Percentiles rank a stretch among this genome's conserved stretches.
Evolutionary conservation across 2,888 invertebrate genomes (phyloP).

Genomic region (Brachypalpus laphriformis): DNA sequence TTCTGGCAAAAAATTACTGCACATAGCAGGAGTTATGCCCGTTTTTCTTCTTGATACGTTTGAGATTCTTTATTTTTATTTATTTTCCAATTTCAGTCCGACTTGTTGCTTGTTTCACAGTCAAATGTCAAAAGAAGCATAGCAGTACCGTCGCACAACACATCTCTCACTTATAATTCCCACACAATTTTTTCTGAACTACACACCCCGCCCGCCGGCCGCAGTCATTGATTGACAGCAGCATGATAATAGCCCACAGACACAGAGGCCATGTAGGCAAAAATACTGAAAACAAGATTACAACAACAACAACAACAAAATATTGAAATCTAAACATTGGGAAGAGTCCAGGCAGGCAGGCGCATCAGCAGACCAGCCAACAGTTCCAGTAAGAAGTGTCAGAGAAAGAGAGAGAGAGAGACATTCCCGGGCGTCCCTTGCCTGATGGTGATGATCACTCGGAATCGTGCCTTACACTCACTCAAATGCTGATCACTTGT

Average conservation of each 20-base stretch:
- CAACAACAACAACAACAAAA: constrained; percentile 31
- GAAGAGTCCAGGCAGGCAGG: constrained; percentile 38
- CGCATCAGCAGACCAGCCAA: constrained; percentile 28
- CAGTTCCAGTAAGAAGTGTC: constrained; percentile 30
- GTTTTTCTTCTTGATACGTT: not conserved
- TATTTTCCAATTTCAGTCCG: constrained; percentile 46
- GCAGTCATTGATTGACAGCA: constrained; percentile 58
- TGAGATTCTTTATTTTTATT: constrained; percentile 3
- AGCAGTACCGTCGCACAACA: constrained; percentile 55
- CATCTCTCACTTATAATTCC: constrained; percentile 59
- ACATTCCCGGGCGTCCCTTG: constrained; percentile 27
- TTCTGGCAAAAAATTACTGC: constrained; percentile 31
- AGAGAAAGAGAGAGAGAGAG: too few species aligned
- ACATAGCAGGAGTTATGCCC: constrained; percentile 36
- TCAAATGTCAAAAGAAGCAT: constrained; percentile 80
- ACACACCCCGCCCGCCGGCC: constrained; percentile 53
- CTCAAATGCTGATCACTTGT: constrained; percentile 66
- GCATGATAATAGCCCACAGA: constrained; percentile 65
- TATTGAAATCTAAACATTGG: constrained; percentile 34
- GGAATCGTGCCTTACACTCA: constrained; percentile 43
- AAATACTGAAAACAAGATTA: constrained; percentile 21
- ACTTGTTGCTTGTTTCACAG: constrained; percentile 80
- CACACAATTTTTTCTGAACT: constrained; percentile 46
- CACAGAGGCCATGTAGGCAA: constrained; percentile 58
- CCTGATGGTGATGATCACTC: constrained; percentile 1